A percentile compares a stretch with the other conserved stretches of the same genome.
These are phyloP conservation scores for Ennomos fuscantarius DNA, from an alignment of 2,888 invertebrate species.

Conservation along the genomic window DNA sequence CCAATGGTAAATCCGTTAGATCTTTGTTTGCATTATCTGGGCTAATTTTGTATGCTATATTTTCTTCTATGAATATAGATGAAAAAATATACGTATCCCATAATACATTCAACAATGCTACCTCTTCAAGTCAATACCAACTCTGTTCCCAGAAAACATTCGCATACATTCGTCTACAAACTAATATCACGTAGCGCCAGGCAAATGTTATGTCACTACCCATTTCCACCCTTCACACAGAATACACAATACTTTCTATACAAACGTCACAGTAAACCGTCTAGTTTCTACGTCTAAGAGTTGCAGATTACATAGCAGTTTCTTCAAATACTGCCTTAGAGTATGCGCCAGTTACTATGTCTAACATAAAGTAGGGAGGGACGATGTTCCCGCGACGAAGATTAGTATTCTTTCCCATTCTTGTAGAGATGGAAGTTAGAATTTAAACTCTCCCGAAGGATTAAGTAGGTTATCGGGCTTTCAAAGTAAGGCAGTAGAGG, in stretches of 20 bases:
- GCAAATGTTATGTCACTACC: conserved; percentile 28
- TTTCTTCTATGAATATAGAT: too few relatives aligned
- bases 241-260: conserved; percentile 11
- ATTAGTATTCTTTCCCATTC: conserved; percentile 42
- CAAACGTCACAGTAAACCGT: neutral
- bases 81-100: neutral
- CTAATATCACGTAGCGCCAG: conserved; percentile 30
- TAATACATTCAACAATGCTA: neutral
- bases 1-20: too few relatives aligned
- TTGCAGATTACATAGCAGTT: conserved; percentile 3
- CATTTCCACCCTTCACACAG: neutral
- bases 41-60: too few relatives aligned
- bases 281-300: neutral
- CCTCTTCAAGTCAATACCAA: conserved; percentile 21
- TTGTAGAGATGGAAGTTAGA: conserved; percentile 29
- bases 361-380: neutral
- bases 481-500: conserved; percentile 13
- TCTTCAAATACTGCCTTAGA: neutral
- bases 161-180: conserved; percentile 13
- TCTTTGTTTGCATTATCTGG: too few relatives aligned
- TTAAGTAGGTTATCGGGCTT: conserved; percentile 37
- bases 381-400: conserved; percentile 8
- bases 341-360: neutral
- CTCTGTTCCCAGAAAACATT: conserved; percentile 9
- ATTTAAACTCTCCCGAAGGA: conserved; percentile 40